These are phyloP conservation scores for Acrobasis repandana DNA, from an alignment of 2,888 invertebrate species.

Conservation along the genomic window DNA sequence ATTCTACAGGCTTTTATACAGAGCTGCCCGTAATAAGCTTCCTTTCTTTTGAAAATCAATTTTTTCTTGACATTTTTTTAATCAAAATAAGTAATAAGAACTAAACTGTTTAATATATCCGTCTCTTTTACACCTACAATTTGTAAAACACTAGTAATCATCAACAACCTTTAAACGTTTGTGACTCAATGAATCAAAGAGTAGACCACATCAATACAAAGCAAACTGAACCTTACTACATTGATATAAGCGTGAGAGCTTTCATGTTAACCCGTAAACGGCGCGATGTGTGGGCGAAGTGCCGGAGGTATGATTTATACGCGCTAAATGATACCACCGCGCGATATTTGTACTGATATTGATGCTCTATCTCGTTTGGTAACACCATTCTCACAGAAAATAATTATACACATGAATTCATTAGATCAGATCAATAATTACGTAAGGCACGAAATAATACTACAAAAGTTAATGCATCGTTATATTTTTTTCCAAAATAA, in stretches of 20 bases:
- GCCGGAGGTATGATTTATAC: slow-evolving; percentile 9
- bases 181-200: neutral
- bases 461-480: neutral
- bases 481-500: neutral
- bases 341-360: slow-evolving; percentile 12
- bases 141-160: neutral
- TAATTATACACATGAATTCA: neutral
- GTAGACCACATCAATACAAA: neutral
- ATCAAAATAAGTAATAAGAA: no score
- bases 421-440: neutral
- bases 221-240: neutral
- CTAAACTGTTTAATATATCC: neutral
- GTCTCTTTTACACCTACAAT: neutral
- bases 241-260: no score
- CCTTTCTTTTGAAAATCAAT: no score
- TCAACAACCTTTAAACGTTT: neutral
- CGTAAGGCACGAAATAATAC: neutral
- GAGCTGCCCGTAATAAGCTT: no score
- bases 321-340: slow-evolving; percentile 12
- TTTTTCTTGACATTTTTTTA: no score
- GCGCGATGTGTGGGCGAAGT: slow-evolving; percentile 11
- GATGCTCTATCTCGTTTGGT: neutral
- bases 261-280: neutral
- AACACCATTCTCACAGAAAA: slow-evolving; percentile 1
- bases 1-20: no score